Conservation (phyloP, 1,140 invertebrate species). For the Drosophila parabipectinata region DNA sequence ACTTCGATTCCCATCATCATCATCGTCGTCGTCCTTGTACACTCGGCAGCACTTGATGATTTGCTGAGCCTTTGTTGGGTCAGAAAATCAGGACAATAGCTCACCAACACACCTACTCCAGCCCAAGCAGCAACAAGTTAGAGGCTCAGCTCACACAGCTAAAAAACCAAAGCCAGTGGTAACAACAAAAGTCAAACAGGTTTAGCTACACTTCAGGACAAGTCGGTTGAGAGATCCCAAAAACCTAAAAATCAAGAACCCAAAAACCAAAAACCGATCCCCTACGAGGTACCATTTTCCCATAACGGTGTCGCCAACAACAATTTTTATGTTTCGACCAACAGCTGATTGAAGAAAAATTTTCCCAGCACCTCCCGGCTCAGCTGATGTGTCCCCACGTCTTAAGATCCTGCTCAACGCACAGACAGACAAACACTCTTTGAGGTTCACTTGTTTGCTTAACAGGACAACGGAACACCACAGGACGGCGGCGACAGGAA, state of each 20-base stretch:
- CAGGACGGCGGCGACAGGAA: conserved; percentile 72
- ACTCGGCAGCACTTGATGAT: conserved; percentile 73
- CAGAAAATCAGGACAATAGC: conserved; percentile 53
- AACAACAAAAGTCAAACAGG: conserved; percentile 80
- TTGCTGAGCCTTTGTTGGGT: conserved; percentile 68
- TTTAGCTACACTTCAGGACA: conserved; percentile 68
- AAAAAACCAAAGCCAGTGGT: conserved; percentile 44
- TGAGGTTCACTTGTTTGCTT: conserved; percentile 69
- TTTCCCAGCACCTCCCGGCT: conserved; percentile 70
- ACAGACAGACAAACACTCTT: conserved; percentile 38
- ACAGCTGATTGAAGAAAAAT: conserved; percentile 78
- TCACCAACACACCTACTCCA: conserved; percentile 35
- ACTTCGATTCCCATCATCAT: conserved; percentile 61
- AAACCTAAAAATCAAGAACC: neutral
- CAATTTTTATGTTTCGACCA: conserved; percentile 38
- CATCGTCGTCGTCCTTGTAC: conserved; percentile 11
- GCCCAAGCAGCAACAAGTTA: conserved; percentile 54
- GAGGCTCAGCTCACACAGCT: conserved; percentile 41
- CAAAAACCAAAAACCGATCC: conserved; percentile 22
- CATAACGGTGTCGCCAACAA: conserved; percentile 49
- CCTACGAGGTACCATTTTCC: conserved; percentile 58
- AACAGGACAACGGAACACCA: conserved; percentile 64
- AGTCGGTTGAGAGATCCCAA: conserved; percentile 19
- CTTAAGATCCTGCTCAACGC: conserved; percentile 31
- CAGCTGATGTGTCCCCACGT: conserved; percentile 59